Evolutionary conservation across 2,888 invertebrate species (phyloP).

Genomic region (Acanthoscelides obtectus): DNA sequence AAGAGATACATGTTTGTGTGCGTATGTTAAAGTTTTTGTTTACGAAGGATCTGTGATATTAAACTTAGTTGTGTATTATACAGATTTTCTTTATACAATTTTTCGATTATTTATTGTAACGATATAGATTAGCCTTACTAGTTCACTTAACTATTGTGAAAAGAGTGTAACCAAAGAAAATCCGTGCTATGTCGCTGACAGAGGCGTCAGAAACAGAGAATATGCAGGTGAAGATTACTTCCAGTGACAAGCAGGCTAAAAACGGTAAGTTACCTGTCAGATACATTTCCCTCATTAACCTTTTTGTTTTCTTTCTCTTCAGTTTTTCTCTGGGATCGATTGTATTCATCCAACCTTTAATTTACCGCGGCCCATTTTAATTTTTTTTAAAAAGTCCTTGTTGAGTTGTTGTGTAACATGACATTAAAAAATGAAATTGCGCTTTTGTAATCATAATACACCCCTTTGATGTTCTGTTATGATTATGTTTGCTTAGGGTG

Average conservation of each 20-base stretch:
- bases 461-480: neutral
- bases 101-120: conserved; percentile 26
- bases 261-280: conserved; percentile 29
- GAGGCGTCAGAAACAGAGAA: conserved; percentile 33
- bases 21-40: conserved; percentile 40
- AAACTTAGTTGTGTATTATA: conserved; percentile 39
- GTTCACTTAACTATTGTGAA: conserved; percentile 24
- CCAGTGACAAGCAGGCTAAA: conserved; percentile 33
- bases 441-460: neutral
- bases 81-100: conserved; percentile 32
- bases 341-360: neutral
- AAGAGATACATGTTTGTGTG: conserved; percentile 35
- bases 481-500: neutral
- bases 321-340: conserved; percentile 6
- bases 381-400: neutral
- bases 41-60: conserved; percentile 43
- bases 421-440: neutral
- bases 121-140: conserved; percentile 27
- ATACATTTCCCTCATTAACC: conserved; percentile 8
- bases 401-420: neutral
- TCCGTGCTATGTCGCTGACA: conserved; percentile 33
- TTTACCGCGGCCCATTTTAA: neutral
- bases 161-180: conserved; percentile 34
- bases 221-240: conserved; percentile 29
- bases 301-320: conserved; percentile 1